Base-by-base conservation (phyloP, 2,797 vertebrate species). In the Gymnothorax javanicus region DNA sequence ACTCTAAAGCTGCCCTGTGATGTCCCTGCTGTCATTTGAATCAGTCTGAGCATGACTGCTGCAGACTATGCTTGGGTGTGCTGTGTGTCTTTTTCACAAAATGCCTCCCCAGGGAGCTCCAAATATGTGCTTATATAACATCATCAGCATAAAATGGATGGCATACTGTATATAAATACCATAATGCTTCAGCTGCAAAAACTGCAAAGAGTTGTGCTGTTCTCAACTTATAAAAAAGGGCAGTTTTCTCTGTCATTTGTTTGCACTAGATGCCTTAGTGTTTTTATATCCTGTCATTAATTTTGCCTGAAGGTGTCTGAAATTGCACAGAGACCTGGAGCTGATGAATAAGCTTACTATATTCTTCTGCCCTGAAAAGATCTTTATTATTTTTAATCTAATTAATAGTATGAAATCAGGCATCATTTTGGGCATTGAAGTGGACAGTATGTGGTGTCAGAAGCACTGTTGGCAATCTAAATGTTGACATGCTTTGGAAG, bases 181-280 rank as follows among this genome's bases (percentile, higher is more conserved):
- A 93, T 94, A 95, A 95, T 89, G 85, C 89, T 90, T 92, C 93
- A 93, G 93, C 91, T 92, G 92, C 88, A 92, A 90, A 93, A 88
- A 93, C 93, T 93, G 88, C 87, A 84, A 87, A 86, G 89, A 85
- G 69, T 85, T 85, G 89, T 50, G 59, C 87, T 79, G 81, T 77
- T 57, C 64, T 88, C 27, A 75, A 33, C 62, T 43, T 58, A 33
- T 4, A 54, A 7, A n/a, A 56, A 56, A 56, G 20, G 4, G 50
- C 77, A 56, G 50, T 81, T 33, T 9, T 23, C 52, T 23, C 52
- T 54, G 50, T 81, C 77, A 23, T 56, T 56, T 54, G 77, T 81
- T 81, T 79, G 17, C n/a, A 8, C 77, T 54, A 52, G 52, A 81
- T 54, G 56, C 17, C 50, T 81, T 11, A 20, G 11, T 81, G 52